Conservation (phyloP, 2,888 invertebrate species). For the Allolobophora icterica region DNA sequence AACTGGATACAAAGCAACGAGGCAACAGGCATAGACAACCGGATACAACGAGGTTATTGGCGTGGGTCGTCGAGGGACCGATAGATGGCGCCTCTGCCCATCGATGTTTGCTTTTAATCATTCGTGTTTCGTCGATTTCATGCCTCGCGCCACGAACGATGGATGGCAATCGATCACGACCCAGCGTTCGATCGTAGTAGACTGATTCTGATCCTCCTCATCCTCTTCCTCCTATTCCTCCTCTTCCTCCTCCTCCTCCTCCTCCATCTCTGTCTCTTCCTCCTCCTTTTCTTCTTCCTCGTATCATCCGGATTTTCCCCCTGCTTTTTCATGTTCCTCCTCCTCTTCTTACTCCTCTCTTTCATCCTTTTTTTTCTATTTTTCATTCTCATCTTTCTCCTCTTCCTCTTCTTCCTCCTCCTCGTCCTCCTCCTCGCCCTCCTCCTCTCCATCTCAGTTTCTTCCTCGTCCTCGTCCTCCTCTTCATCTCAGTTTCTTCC, state of each 20-base stretch:
- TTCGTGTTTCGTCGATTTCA: constrained; percentile 17
- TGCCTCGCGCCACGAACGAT: not conserved
- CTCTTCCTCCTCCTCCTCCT: not conserved
- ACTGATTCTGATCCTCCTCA: not conserved
- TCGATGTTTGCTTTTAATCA: not conserved
- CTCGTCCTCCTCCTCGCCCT: not conserved
- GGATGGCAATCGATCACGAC: not conserved
- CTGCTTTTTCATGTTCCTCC: not conserved
- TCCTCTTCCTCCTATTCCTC: not conserved
- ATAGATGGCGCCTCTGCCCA: not conserved
- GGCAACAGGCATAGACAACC: not conserved
- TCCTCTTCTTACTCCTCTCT: not conserved
- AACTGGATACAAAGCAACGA: not conserved
- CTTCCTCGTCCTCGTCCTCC: too few species aligned
- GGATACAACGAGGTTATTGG: not conserved
- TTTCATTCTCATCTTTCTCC: not conserved
- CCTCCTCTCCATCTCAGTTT: not conserved
- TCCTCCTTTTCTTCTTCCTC: not conserved
- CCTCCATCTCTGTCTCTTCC: not conserved
- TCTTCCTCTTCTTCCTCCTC: not conserved
- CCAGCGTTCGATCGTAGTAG: too few species aligned
- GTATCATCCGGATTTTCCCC: not conserved
- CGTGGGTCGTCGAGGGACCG: not conserved
- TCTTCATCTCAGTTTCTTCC: too few species aligned
- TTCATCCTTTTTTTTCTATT: not conserved